phyloP scores from a whole-genome alignment of 2,113 vertebrate species.

The Epinephelus lanceolatus region DNA sequence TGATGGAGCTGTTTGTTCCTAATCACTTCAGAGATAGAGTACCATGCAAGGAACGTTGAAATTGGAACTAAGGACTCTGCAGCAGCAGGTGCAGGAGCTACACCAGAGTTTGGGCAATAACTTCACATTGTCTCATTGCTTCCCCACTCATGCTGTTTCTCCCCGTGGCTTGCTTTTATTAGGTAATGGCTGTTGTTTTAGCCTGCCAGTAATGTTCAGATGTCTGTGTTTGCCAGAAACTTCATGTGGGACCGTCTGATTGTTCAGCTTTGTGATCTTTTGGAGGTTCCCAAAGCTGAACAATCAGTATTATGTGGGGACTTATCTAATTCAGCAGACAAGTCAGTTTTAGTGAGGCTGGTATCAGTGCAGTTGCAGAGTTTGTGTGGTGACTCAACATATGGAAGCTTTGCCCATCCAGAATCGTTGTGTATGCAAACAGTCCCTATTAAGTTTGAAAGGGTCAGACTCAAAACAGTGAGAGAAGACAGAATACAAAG shows the following conservation, averaged over 20 bases:
- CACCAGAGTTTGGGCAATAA: conserved; percentile 28
- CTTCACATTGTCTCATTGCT: conserved; percentile 40
- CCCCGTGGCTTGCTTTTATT: conserved; percentile 23
- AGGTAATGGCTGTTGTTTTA: conserved; percentile 20
- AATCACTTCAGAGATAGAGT: conserved; percentile 66
- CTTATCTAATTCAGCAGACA: conserved; percentile 46
- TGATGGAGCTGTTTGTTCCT: conserved; percentile 61
- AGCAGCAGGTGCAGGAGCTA: conserved; percentile 46
- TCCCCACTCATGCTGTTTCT: conserved; percentile 8
- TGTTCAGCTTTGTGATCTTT: conserved; percentile 69
- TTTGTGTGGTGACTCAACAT: conserved; percentile 45
- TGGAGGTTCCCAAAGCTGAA: conserved; percentile 59
- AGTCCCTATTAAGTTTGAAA: conserved; percentile 3
- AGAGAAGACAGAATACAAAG: background rate
- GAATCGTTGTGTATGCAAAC: conserved; percentile 38
- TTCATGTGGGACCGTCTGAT: conserved; percentile 44
- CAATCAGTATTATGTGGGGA: conserved; percentile 57
- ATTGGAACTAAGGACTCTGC: conserved; percentile 42
- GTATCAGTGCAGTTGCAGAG: conserved; percentile 39
- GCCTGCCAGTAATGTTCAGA: conserved; percentile 12
- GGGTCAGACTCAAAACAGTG: background rate
- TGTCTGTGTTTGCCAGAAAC: conserved; percentile 46
- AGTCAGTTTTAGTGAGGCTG: conserved; percentile 48
- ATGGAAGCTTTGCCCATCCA: conserved; percentile 20
- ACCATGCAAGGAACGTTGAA: conserved; percentile 38